Base-by-base conservation (phyloP, 2,888 invertebrate species). In the Nemapogon koenigi region DNA sequence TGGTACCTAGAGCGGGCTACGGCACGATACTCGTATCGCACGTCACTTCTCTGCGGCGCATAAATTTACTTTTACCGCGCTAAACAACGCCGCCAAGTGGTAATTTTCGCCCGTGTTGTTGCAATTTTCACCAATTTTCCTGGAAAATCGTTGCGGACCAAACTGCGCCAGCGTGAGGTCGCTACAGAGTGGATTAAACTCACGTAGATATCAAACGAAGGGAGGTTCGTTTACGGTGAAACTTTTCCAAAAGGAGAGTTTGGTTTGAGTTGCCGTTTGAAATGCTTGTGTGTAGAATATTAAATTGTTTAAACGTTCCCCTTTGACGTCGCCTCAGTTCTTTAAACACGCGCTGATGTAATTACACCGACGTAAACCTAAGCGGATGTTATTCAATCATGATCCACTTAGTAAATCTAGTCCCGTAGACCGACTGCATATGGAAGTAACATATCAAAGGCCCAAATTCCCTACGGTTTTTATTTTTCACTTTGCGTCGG, bases 201-300 rank as follows among this genome's bases (percentile, higher is more conserved):
- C 76, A 76, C 76, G 76, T 76, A 76, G 72, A 71, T 73, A 72
- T 68, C 73, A 75, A 78, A 78, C 72, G 76, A 76, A 75, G 67
- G 68, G 62, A 59, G 66, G 64, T 68, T 71, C 71, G 71, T 68
- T 73, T 70, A 66, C 62, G 59, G 62, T 64, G 61, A 64, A 72
- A 73, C 72, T 76, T 75, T 72, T 67, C 62, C 66, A 62, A 67
- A 71, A 71, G 69, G 65, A 60, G 64, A 62, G 62, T 62, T 59
- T 65, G 68, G 70, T 72, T 72, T 62, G 69, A 71, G 72, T 70
- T 73, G n/a, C 59, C 68, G 65, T 69, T 73, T 69, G 61, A 66
- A 73, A 71, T 70, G 66, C 70, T 64, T 65, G 71, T 72, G 72
- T 71, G 70, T 62, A 57, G 76, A 78, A 76, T 78, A 76, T 75